phyloP scores from a whole-genome alignment of 2,888 invertebrate species.

The Polymixis lichenea region DNA sequence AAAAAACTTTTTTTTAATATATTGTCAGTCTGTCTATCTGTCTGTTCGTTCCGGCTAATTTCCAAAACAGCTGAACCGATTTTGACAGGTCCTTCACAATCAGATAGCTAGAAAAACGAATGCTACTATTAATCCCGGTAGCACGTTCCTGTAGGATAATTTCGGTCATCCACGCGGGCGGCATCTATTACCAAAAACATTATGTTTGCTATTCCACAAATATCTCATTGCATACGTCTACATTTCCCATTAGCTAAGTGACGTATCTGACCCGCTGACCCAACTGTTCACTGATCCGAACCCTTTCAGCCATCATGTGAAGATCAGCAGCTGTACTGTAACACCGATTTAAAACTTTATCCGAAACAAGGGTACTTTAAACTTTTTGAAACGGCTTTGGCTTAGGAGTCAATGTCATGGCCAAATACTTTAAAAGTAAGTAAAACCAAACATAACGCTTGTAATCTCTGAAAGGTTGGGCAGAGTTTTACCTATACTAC shows the following conservation, averaged over 20 bases:
- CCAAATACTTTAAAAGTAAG: not conserved
- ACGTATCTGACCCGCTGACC: constrained; percentile 3
- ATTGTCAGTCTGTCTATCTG: too few species aligned
- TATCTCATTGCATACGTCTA: not conserved
- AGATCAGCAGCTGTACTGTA: constrained; percentile 28
- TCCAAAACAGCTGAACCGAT: too few species aligned
- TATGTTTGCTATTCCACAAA: not conserved
- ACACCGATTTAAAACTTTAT: constrained; percentile 38
- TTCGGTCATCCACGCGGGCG: too few species aligned
- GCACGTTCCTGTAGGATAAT: too few species aligned
- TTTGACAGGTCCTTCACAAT: too few species aligned
- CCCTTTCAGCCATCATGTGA: constrained; percentile 45
- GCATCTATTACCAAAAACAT: not conserved
- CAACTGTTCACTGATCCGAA: constrained; percentile 13
- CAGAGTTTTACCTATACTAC: not conserved
- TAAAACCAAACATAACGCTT: not conserved
- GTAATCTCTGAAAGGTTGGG: fast-evolving
- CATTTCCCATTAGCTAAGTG: constrained; percentile 15
- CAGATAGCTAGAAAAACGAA: too few species aligned
- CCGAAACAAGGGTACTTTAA: constrained; percentile 14
- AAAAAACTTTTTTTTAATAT: too few species aligned
- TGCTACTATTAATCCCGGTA: too few species aligned
- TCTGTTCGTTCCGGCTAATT: too few species aligned
- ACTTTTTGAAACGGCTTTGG: constrained; percentile 16
- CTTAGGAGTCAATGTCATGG: constrained; percentile 11